Percentiles rank a stretch among this genome's conserved stretches.
These are phyloP conservation scores for Steinernema scapterisci DNA, from an alignment of 2,888 invertebrate species.

Conservation along the genomic window DNA sequence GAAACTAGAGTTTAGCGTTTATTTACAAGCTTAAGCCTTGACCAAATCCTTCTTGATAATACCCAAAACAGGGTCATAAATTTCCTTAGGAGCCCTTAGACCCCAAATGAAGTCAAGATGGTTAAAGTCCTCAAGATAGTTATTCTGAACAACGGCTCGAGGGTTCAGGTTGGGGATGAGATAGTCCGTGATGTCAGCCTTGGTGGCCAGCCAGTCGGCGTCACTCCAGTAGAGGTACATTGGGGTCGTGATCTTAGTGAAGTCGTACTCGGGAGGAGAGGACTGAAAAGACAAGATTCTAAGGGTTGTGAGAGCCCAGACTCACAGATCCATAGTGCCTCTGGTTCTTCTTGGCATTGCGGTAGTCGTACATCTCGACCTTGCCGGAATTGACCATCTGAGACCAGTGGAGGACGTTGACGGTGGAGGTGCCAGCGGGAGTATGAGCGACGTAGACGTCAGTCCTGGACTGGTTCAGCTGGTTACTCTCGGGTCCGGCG, in stretches of 20 bases:
- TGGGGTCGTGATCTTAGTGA: slow-evolving; percentile 14
- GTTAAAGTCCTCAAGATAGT: slow-evolving; percentile 45
- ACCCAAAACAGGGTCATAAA: slow-evolving; percentile 47
- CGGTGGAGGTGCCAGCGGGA: slow-evolving; percentile 36
- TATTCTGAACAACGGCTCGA: slow-evolving; percentile 30
- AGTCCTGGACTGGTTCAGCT: slow-evolving; percentile 45
- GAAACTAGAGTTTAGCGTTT: too few relatives aligned
- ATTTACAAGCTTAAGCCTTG: neutral
- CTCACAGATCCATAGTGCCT: slow-evolving; percentile 36
- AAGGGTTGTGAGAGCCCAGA: neutral
- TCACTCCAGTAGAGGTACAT: slow-evolving; percentile 37
- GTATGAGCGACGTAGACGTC: slow-evolving; percentile 32
- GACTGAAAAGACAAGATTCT: neutral
- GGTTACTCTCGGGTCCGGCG: slow-evolving; percentile 27
- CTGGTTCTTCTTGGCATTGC: slow-evolving; percentile 30
- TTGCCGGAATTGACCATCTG: slow-evolving; percentile 39
- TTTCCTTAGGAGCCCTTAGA: slow-evolving; percentile 44
- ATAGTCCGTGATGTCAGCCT: slow-evolving; percentile 32
- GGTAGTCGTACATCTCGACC: slow-evolving; percentile 36
- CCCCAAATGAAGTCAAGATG: slow-evolving; percentile 48
- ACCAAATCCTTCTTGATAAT: slow-evolving; percentile 34
- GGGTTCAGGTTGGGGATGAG: slow-evolving; percentile 33
- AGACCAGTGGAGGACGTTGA: slow-evolving; percentile 35
- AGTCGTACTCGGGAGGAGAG: slow-evolving; percentile 34
- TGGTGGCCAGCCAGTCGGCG: slow-evolving; percentile 33